Evolutionary conservation across 2,797 vertebrate genomes (phyloP).

Genomic region (Parambassis ranga): DNA sequence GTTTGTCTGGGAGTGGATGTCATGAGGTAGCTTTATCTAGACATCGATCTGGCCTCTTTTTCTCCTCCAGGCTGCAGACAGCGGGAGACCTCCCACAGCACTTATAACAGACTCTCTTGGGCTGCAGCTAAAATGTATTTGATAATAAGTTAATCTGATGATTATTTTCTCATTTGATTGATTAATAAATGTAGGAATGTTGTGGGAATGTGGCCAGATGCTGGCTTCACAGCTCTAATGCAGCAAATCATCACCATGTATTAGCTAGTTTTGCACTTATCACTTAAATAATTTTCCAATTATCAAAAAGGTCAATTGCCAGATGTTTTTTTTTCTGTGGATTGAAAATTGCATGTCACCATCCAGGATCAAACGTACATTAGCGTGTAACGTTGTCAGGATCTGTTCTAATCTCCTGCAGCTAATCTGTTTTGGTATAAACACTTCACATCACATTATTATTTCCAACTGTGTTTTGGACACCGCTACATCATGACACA

Average conservation of each 20-base stretch:
- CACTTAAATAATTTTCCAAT: background rate
- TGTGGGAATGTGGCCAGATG: no score
- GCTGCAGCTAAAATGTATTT: background rate
- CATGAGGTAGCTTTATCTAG: constrained; percentile 41
- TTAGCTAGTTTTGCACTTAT: no score
- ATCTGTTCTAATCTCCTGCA: constrained; percentile 11
- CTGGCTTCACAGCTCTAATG: background rate
- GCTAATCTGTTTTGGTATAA: constrained; percentile 12
- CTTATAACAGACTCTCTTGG: background rate
- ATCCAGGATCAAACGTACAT: background rate
- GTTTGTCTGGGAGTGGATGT: constrained; percentile 26
- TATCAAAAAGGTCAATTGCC: background rate
- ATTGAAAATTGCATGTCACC: no score
- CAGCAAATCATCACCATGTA: background rate
- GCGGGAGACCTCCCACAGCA: background rate
- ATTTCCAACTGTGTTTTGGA: constrained; percentile 40
- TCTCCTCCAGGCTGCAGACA: constrained; percentile 7
- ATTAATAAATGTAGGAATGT: background rate
- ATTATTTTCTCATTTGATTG: background rate
- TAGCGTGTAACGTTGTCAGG: background rate
- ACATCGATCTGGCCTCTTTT: constrained; percentile 31
- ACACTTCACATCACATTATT: constrained; percentile 33
- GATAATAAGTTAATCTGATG: background rate
- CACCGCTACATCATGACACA: constrained; percentile 27
- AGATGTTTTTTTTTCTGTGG: background rate